phyloP scores from a whole-genome alignment of 2,888 invertebrate genomes.

The Shargacucullia verbasci region DNA sequence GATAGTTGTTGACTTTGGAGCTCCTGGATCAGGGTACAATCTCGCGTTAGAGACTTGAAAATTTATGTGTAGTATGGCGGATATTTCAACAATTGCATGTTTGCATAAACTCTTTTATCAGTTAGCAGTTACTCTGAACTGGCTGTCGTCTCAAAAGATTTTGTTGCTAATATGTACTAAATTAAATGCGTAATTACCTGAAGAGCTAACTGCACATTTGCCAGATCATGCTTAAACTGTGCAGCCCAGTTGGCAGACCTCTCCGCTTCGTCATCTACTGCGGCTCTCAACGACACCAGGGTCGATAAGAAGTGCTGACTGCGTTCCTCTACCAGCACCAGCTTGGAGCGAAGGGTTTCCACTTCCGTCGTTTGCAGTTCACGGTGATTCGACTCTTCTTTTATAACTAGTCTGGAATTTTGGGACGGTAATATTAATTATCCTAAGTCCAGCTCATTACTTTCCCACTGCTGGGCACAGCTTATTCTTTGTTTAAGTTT shows the following conservation, averaged over 20 bases:
- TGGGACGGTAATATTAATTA: no score
- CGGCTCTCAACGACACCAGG: conserved; percentile 81
- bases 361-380: conserved; percentile 80
- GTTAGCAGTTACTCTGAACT: no score
- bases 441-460: no score
- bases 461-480: no score
- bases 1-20: conserved; percentile 86
- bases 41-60: no score
- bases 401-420: conserved; percentile 71
- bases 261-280: conserved; percentile 86
- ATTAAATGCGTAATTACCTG: conserved; percentile 68
- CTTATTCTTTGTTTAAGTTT: no score
- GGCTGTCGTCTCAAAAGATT: no score
- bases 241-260: conserved; percentile 84
- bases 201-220: conserved; percentile 83
- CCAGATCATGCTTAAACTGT: conserved; percentile 87
- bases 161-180: no score
- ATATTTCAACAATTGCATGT: no score
- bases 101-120: no score
- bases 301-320: conserved; percentile 82
- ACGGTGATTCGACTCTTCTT: conserved; percentile 75
- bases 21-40: conserved; percentile 65
- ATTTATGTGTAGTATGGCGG: no score
- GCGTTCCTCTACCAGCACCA: conserved; percentile 81
- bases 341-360: conserved; percentile 78